Evolutionary conservation across 2,113 vertebrate genomes (phyloP).

Genomic region (Oceanodroma tethys): DNA sequence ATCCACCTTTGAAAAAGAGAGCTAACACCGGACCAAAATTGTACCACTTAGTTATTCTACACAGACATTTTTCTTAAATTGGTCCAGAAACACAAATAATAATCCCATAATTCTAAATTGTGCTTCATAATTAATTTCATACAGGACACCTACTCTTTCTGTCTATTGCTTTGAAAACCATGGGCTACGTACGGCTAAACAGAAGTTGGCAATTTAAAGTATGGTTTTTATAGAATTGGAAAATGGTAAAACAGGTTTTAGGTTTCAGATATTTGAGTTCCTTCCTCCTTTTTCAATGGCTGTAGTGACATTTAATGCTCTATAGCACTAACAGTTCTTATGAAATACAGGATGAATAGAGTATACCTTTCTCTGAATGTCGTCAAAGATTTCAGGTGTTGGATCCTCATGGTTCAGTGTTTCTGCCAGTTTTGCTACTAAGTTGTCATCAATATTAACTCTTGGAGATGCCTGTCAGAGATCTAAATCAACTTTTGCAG

Average conservation of each 20-base stretch:
- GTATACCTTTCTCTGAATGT: conserved; percentile 92
- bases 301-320: background rate
- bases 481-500: conserved; percentile 32
- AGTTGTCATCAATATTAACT: conserved; percentile 89
- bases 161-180: background rate
- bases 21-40: background rate
- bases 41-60: background rate
- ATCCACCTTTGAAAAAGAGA: background rate
- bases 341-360: background rate
- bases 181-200: rapidly evolving
- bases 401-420: conserved; percentile 93
- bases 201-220: background rate
- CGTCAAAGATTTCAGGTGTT: conserved; percentile 97
- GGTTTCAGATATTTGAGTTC: background rate
- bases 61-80: background rate
- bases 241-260: background rate
- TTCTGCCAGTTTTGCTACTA: conserved; percentile 85
- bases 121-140: background rate
- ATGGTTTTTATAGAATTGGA: background rate
- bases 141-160: background rate
- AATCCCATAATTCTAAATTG: background rate
- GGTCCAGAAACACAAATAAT: background rate
- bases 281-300: background rate
- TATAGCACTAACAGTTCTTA: background rate
- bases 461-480: conserved; percentile 88